These are phyloP conservation scores for Colletes latitarsis DNA, from an alignment of 1,140 invertebrate genomes.

Conservation along the genomic window DNA sequence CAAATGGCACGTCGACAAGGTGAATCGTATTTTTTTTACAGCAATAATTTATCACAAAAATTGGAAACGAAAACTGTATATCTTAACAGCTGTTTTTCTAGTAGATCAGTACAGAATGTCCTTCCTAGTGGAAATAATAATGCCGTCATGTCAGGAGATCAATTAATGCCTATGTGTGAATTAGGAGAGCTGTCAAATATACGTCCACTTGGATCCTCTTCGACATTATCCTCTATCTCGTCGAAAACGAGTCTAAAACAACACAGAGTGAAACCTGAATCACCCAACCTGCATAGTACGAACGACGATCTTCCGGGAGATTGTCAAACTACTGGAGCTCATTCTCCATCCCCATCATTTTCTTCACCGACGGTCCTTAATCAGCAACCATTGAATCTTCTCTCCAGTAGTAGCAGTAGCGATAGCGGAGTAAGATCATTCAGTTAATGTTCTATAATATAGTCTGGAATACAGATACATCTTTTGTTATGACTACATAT, in stretches of 20 bases:
- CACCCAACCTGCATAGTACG: conserved; percentile 41
- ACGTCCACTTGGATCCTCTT: conserved; percentile 64
- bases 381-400: conserved; percentile 72
- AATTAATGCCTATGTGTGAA: conserved; percentile 69
- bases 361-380: conserved; percentile 71
- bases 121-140: conserved; percentile 55
- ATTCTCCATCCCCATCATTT: conserved; percentile 65
- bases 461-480: too few species aligned
- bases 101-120: conserved; percentile 66
- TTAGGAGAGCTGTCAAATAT: conserved; percentile 66
- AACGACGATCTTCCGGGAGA: conserved; percentile 63
- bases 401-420: conserved; percentile 80
- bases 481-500: background rate
- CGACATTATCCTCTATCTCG: conserved; percentile 65
- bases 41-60: background rate
- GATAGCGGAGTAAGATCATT: conserved; percentile 76
- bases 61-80: too few species aligned
- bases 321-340: conserved; percentile 50
- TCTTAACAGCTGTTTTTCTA: background rate
- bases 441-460: background rate
- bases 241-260: conserved; percentile 64
- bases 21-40: conserved; percentile 21
- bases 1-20: conserved; percentile 65
- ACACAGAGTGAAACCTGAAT: conserved; percentile 55
- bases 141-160: conserved; percentile 40